Base-by-base conservation (phyloP, 1,140 invertebrate genomes). In the Pentalonia nigronervosa region DNA sequence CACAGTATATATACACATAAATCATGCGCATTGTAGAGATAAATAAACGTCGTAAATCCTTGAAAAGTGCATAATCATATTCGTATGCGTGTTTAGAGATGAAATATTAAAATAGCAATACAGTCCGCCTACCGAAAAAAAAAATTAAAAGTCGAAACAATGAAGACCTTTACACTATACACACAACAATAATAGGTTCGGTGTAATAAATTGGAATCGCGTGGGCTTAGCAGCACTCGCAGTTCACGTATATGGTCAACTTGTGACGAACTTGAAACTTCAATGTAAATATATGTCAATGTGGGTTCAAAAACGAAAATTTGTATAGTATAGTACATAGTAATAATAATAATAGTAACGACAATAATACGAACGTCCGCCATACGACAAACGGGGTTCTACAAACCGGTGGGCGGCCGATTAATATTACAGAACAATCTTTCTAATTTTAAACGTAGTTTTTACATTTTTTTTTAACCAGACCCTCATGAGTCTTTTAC, bases 121-220 rank as follows among this genome's bases (percentile, higher is more conserved):
- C 45, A 23, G 23, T 60, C 56, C 91, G 91, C 91, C 91, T 93
- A 93, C 91, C 47, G 41, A 86, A 92, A 84, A 53, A n/a, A 48
- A 48, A 93, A 92, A 92, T 50, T 30, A 93, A 93, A 93, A 86
- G 76, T 83, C 90, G 48, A 93, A 93, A 93, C 91, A 93, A 93
- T 93, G 76, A 53, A 84, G 81, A 86, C 48, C 91, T 50, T 93
- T 93, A 41, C n/a, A 41, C n/a, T 48, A 50, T 48, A 88, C 47
- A 48, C 45, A 48, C 25, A 50, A 92, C 81, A 86, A 93, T 93
- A 93, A 92, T 50, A 86, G 91, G 91, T 84, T 93, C 25, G 81
- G 48, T 93, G 41, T 86, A 83, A 93, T 93, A 93, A 86, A 93
- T 93, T 86, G 47, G 8, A 86, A 84, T 20, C 48, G 81, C 81